Evolutionary conservation across 2,797 vertebrate genomes (phyloP).

Genomic region (Arnoldichthys spilopterus): DNA sequence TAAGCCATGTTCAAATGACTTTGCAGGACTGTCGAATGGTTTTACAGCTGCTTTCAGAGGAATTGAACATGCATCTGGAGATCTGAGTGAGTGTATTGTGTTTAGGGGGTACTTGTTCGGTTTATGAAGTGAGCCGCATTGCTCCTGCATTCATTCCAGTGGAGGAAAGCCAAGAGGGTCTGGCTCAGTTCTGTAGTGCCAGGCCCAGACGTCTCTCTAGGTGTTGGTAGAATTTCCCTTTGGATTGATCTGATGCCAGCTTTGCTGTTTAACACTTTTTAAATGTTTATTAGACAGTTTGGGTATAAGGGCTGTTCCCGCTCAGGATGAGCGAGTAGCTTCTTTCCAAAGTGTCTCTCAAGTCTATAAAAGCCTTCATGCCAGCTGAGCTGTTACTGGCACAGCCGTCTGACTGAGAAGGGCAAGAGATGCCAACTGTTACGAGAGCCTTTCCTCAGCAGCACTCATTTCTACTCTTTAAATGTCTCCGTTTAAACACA

Average conservation of each 20-base stretch:
- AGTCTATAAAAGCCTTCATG: constrained; percentile 24
- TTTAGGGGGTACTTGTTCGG: not conserved
- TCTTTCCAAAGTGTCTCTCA: not conserved
- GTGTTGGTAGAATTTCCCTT: not conserved
- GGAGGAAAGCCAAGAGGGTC: constrained; percentile 15
- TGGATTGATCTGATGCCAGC: constrained; percentile 5
- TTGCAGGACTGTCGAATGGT: too few species aligned
- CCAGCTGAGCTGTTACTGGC: constrained; percentile 21
- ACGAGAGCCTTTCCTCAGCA: constrained; percentile 57
- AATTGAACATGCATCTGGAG: not conserved
- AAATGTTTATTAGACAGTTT: not conserved
- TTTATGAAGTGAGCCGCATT: not conserved
- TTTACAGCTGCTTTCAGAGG: too few species aligned
- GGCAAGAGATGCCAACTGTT: constrained; percentile 63
- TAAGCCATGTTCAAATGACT: too few species aligned
- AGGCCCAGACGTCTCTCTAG: not conserved
- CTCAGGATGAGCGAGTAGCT: constrained; percentile 34
- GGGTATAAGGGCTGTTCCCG: not conserved
- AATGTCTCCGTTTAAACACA: constrained; percentile 61
- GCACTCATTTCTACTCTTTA: constrained; percentile 69
- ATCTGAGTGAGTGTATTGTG: not conserved
- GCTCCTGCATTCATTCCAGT: not conserved
- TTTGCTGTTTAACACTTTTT: not conserved
- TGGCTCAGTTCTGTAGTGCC: not conserved
- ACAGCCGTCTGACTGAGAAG: constrained; percentile 58